A percentile compares a stretch with the other conserved stretches of the same genome.
phyloP scores from a whole-genome alignment of 1,140 invertebrate species.

The Euura saliciscinereae region DNA sequence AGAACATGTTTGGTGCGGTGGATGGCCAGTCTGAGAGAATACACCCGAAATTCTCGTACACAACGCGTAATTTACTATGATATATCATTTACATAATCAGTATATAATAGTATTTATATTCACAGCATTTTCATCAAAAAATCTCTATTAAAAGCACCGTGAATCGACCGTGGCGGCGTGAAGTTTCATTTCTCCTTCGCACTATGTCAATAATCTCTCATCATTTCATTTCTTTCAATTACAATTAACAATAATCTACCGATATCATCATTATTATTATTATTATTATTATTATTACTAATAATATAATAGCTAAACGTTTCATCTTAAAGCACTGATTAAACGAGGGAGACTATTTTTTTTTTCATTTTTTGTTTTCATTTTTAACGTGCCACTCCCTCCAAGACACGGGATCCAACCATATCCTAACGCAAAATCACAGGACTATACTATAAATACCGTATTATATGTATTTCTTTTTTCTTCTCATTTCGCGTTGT shows the following conservation, averaged over 20 bases:
- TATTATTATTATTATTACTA: too few species aligned
- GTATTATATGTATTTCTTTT: background rate
- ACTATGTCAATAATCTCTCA: too few species aligned
- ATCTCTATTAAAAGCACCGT: conserved; percentile 53
- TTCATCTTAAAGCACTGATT: conserved; percentile 62
- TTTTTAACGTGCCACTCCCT: conserved; percentile 56
- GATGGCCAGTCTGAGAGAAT: too few species aligned
- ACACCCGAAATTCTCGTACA: too few species aligned
- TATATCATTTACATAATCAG: conserved; percentile 52
- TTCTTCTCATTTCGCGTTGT: too few species aligned
- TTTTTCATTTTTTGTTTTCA: conserved; percentile 13
- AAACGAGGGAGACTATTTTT: conserved; percentile 50
- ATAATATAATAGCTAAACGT: conserved; percentile 43
- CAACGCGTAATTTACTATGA: conserved; percentile 38
- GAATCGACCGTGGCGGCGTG: conserved; percentile 45
- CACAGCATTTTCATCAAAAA: conserved; percentile 60
- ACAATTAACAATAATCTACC: conserved; percentile 18
- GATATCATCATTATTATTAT: conserved; percentile 15
- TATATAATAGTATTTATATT: conserved; percentile 49
- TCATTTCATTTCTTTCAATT: too few species aligned
- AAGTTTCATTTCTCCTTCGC: conserved; percentile 29
- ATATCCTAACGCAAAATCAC: conserved; percentile 57
- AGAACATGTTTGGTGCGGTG: too few species aligned
- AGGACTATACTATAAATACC: conserved; percentile 60
- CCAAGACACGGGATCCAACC: conserved; percentile 49